Percentiles rank a stretch among this genome's conserved stretches.
Conservation (phyloP, 2,888 invertebrate species). For the Drosophila vallismaia region DNA sequence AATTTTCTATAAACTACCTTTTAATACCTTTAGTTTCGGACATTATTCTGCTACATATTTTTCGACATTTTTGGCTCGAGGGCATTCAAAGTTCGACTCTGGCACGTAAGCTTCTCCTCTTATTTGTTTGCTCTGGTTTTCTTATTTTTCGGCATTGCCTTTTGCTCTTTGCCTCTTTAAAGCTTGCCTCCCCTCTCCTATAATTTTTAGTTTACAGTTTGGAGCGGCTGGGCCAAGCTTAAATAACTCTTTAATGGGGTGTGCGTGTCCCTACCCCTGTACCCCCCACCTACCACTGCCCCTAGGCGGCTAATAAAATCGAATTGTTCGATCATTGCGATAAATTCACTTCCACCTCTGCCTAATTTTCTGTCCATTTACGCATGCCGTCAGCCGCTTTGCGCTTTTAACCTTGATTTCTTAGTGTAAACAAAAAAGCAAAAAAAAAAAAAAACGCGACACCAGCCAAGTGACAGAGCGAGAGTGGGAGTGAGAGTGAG, state of each 20-base stretch:
- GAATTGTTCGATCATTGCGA: constrained; percentile 56
- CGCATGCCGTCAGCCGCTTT: constrained; percentile 68
- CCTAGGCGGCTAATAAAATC: constrained; percentile 39
- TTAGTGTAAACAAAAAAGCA: constrained; percentile 71
- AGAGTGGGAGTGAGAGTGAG: constrained; percentile 39
- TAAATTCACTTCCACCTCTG: constrained; percentile 72
- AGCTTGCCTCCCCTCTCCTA: constrained; percentile 18
- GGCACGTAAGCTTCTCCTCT: constrained; percentile 31
- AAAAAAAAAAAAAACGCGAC: constrained; percentile 30
- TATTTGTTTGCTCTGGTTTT: constrained; percentile 45
- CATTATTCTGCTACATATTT: not conserved
- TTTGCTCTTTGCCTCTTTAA: constrained; percentile 6
- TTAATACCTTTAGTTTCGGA: not conserved
- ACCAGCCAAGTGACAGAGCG: constrained; percentile 11
- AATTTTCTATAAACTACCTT: too few species aligned
- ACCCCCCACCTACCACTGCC: too few species aligned
- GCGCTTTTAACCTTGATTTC: constrained; percentile 78
- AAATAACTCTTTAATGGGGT: constrained; percentile 38
- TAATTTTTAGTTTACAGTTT: constrained; percentile 2
- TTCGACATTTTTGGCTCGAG: constrained; percentile 14
- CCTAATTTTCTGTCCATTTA: constrained; percentile 54
- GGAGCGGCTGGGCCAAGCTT: constrained; percentile 20
- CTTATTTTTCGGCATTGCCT: constrained; percentile 33
- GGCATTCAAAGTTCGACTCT: constrained; percentile 32
- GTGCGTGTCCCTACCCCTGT: constrained; percentile 18